Evolutionary conservation across 2,888 invertebrate genomes (phyloP).

Genomic region (Mimachlamys varia): DNA sequence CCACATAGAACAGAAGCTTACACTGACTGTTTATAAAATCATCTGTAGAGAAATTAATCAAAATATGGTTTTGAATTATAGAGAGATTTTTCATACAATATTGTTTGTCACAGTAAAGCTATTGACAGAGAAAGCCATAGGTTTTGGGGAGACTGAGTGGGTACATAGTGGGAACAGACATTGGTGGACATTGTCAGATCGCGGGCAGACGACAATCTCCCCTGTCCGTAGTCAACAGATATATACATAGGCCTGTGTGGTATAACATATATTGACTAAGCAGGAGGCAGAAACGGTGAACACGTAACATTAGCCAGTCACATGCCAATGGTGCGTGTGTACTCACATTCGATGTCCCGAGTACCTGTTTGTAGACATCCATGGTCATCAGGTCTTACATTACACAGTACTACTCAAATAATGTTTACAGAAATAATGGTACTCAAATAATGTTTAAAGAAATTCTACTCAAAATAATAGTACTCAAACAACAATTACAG

Average conservation of each 20-base stretch:
- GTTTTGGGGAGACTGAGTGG: background rate
- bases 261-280: background rate
- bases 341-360: slow-evolving; percentile 15
- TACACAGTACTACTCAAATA: background rate
- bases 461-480: background rate
- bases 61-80: too few species aligned
- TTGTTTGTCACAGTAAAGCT: background rate
- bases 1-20: too few species aligned
- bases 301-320: slow-evolving; percentile 21
- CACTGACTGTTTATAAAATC: too few species aligned
- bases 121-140: background rate
- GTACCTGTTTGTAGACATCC: slow-evolving; percentile 3
- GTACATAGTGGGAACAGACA: background rate
- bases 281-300: background rate
- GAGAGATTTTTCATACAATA: background rate
- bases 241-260: background rate
- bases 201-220: background rate
- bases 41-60: too few species aligned
- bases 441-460: background rate
- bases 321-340: slow-evolving; percentile 31
- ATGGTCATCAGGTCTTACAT: background rate
- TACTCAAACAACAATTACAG: background rate
- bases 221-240: background rate
- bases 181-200: background rate
- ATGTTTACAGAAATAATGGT: background rate